These are phyloP conservation scores for Acanthurus lineatus DNA, from an alignment of 2,797 vertebrate species.

Conservation along the genomic window DNA sequence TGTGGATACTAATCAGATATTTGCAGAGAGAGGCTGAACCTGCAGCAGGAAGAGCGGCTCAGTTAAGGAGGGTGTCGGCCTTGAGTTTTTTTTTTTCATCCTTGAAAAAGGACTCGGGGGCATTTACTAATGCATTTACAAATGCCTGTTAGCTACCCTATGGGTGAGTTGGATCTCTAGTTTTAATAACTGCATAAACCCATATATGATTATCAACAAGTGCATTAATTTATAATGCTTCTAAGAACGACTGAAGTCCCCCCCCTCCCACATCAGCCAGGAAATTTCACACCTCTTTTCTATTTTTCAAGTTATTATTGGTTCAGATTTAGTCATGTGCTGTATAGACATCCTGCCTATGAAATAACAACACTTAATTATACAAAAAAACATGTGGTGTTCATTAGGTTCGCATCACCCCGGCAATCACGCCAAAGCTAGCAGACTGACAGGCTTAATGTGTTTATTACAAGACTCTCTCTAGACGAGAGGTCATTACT, in stretches of 20 bases:
- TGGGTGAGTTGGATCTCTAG: neutral
- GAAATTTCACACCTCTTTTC: constrained; percentile 33
- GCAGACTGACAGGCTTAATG: constrained; percentile 20
- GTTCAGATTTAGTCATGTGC: constrained; percentile 20
- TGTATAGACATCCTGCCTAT: constrained; percentile 6
- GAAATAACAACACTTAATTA: constrained; percentile 35
- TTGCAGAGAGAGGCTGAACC: neutral
- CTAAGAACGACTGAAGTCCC: constrained; percentile 33
- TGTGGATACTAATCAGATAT: neutral
- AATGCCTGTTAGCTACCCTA: constrained; percentile 25
- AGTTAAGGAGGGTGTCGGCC: constrained; percentile 1
- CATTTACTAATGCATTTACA: neutral
- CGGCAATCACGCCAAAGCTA: constrained; percentile 16
- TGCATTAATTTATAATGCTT: constrained; percentile 42
- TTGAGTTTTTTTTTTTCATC: neutral
- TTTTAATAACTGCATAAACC: constrained; percentile 35
- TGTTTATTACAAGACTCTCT: constrained; percentile 12
- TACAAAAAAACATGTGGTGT: constrained; percentile 23
- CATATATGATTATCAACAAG: constrained; percentile 34
- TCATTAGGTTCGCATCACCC: constrained; percentile 33
- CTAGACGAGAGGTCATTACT: constrained; percentile 2
- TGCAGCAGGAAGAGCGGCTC: neutral
- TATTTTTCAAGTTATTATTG: constrained; percentile 21
- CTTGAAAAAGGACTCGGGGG: neutral
- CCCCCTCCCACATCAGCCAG: constrained; percentile 1